A percentile compares a stretch with the other conserved stretches of the same genome.
Evolutionary conservation across 2,113 vertebrate species (phyloP).

Genomic region (Cettia cetti): DNA sequence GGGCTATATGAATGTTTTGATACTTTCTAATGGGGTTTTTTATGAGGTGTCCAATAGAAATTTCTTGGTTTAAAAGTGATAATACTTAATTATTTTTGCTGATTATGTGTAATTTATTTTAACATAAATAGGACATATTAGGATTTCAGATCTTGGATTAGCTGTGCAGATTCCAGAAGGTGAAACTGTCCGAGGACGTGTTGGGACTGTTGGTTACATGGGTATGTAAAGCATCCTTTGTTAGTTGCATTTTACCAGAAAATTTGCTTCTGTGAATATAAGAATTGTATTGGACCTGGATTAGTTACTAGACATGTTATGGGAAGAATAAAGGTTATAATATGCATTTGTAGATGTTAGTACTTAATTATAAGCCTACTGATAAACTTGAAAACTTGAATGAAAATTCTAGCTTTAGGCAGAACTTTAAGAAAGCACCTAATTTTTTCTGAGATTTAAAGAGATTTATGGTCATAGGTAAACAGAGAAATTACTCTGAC

Average conservation of each 20-base stretch:
- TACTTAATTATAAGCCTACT: background rate
- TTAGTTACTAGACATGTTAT: background rate
- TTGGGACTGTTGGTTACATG: conserved; percentile 93
- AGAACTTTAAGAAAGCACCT: background rate
- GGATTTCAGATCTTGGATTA: conserved; percentile 91
- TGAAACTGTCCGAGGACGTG: conserved; percentile 82
- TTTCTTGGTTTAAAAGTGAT: background rate
- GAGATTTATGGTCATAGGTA: background rate
- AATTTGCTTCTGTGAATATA: background rate
- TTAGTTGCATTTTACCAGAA: background rate
- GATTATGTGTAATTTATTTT: background rate
- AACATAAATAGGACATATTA: conserved; percentile 82
- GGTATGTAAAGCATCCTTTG: conserved; percentile 69
- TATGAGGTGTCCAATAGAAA: background rate
- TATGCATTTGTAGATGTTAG: background rate
- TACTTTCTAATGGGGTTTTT: background rate
- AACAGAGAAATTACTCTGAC: background rate
- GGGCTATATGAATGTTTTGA: background rate
- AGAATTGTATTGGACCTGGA: background rate
- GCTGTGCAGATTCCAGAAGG: conserved; percentile 89
- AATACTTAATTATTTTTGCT: background rate
- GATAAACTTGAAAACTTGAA: background rate
- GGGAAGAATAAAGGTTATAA: background rate
- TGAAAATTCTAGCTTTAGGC: background rate
- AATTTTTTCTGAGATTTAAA: background rate